These are phyloP conservation scores for Caenorhabditis sinica DNA, from an alignment of 2,888 invertebrate species.

Conservation along the genomic window DNA sequence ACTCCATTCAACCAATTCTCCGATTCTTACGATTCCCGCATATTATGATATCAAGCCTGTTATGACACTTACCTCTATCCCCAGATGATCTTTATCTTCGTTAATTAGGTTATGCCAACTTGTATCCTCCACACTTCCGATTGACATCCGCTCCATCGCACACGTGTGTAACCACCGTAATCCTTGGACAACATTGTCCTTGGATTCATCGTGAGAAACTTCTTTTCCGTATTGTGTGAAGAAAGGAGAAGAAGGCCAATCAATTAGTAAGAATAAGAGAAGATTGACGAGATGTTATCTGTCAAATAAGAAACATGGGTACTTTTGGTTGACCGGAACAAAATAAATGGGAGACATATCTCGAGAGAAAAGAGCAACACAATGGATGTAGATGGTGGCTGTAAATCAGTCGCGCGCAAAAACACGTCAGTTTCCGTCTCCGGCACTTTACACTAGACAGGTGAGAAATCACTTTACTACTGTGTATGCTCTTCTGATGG, in stretches of 20 bases:
- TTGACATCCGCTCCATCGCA: constrained; percentile 41
- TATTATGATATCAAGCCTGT: not conserved
- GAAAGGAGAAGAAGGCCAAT: constrained; percentile 22
- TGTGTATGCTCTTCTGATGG: constrained; percentile 3
- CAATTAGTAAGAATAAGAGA: constrained; percentile 49
- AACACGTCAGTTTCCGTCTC: constrained; percentile 42
- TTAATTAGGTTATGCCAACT: constrained; percentile 34
- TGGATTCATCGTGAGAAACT: constrained; percentile 50
- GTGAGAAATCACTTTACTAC: constrained; percentile 56
- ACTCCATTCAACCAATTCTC: too few relatives aligned
- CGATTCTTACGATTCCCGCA: not conserved
- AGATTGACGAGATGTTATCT: constrained; percentile 52
- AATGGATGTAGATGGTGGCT: constrained; percentile 32
- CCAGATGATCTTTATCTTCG: constrained; percentile 1
- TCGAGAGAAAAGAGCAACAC: constrained; percentile 11
- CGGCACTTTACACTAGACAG: constrained; percentile 46
- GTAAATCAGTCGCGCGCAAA: constrained; percentile 61
- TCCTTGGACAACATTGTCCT: constrained; percentile 24
- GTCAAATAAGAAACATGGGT: constrained; percentile 31
- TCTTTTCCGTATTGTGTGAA: constrained; percentile 36
- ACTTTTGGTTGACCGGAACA: constrained; percentile 16
- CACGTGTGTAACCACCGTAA: constrained; percentile 49
- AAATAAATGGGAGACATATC: constrained; percentile 23
- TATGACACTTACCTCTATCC: constrained; percentile 5
- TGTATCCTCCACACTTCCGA: constrained; percentile 39